Evolutionary conservation across 2,113 vertebrate genomes (phyloP).

Genomic region (Seriola dumerili): DNA sequence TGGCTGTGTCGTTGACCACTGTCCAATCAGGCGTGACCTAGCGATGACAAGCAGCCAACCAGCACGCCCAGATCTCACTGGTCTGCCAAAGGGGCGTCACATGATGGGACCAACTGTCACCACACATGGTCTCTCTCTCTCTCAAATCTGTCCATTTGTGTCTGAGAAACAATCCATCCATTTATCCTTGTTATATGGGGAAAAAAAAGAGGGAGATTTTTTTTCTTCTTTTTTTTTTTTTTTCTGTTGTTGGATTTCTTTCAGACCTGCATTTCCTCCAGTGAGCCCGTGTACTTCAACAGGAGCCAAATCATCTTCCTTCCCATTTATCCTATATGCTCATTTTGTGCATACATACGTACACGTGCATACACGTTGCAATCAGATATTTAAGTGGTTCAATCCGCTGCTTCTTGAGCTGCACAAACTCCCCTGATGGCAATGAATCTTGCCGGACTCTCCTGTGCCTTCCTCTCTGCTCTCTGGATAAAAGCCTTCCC

Average conservation of each 20-base stretch:
- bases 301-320: neutral
- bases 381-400: slow-evolving; percentile 39
- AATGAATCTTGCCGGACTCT: slow-evolving; percentile 32
- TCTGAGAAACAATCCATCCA: slow-evolving; percentile 51
- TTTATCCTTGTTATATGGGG: slow-evolving; percentile 49
- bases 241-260: slow-evolving; percentile 1
- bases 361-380: neutral
- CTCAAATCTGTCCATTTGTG: slow-evolving; percentile 67
- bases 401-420: slow-evolving; percentile 29
- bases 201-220: neutral
- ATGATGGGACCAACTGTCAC: slow-evolving; percentile 81
- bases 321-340: neutral
- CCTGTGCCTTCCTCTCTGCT: slow-evolving; percentile 20
- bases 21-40: slow-evolving; percentile 74
- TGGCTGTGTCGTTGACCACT: slow-evolving; percentile 62
- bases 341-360: neutral
- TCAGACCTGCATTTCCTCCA: neutral
- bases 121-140: slow-evolving; percentile 76
- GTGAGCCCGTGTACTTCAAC: neutral
- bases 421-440: slow-evolving; percentile 36
- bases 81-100: slow-evolving; percentile 72
- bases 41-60: slow-evolving; percentile 69
- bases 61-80: slow-evolving; percentile 64
- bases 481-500: slow-evolving; percentile 27
- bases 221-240: slow-evolving; percentile 24